Evolutionary conservation across 2,113 vertebrate species (phyloP), one percentile per base, ranked within the genome.

Genomic region (Toxotes chatareus): DNA sequence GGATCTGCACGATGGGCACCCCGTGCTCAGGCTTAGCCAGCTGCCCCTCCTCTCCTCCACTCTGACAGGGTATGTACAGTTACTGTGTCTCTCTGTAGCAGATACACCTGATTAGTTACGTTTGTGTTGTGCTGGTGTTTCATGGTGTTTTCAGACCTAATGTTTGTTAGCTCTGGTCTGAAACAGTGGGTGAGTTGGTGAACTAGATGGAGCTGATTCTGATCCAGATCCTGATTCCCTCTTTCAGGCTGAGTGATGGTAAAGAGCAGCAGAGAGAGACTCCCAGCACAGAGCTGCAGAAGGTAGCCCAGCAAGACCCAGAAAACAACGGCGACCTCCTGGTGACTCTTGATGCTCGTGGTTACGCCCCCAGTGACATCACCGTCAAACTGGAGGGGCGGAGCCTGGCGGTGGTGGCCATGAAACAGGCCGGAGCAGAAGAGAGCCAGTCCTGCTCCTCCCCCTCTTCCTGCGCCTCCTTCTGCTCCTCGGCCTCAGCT

Each of bases 361-460:
- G 94, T 49, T 95, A 94, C 34, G 89, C 93, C 42, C 93, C 94
- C 1, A 86, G 65, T 23, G 94, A 95, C 86, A 94, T 95, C 90
- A 92, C 88, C 0, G 93, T 96, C 55, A 95, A 93, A 31, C 88
- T 96, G 76, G 90, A 93, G 36, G 95, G 94, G 0, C 73, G 93
- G 4, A 83, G 71, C 56, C 88, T 95, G 74, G 92, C 93, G 0
- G 93, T 95, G 60, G 89, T 89, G 64, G 94, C 92, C 36, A 80
- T 82, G 60, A 95, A 94, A 73, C 85, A 82, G 76, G 91, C 85
- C 0, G 85, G 82, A 27, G 85, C 89, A 0, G 89, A 91, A 10
- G 88, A 92, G 17, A 86, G 74, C 14, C 60, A 91, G 56, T 91
- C 90, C 49, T 82, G 79, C 73, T 85, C 91, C 53, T 93, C 92